A percentile compares a stretch with the other conserved stretches of the same genome.
These are phyloP conservation scores for Macrotus californicus DNA, from an alignment of 2,113 vertebrate genomes.

Conservation along the genomic window DNA sequence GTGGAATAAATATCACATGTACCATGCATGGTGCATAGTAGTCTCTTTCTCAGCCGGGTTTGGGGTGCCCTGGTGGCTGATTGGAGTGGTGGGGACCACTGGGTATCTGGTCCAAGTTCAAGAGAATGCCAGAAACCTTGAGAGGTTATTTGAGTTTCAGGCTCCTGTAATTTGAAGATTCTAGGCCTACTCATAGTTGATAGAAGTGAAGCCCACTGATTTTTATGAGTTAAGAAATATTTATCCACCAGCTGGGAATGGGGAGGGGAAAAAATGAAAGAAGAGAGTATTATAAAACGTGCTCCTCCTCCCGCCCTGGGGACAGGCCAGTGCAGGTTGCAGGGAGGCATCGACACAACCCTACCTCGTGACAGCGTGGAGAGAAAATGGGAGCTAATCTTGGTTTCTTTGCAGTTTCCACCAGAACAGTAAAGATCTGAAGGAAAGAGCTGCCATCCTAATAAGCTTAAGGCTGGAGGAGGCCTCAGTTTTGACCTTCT, in stretches of 20 bases:
- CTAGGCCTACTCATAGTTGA: background rate
- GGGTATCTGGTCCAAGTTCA: background rate
- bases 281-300: background rate
- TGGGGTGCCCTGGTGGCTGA: background rate
- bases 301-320: background rate
- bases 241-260: background rate
- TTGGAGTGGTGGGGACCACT: background rate
- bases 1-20: background rate
- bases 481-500: slow-evolving; percentile 49
- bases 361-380: accelerated
- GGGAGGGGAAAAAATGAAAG: background rate
- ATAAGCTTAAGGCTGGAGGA: background rate
- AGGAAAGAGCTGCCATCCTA: background rate
- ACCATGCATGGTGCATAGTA: background rate
- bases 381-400: slow-evolving; percentile 48
- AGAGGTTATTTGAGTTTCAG: background rate
- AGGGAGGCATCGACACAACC: background rate
- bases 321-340: background rate
- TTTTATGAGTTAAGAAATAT: background rate
- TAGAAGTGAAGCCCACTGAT: background rate
- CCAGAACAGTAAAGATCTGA: slow-evolving; percentile 56
- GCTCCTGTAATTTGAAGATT: background rate
- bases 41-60: background rate
- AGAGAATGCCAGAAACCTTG: background rate
- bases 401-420: slow-evolving; percentile 40